Conservation (phyloP, 1,140 invertebrate species). For the Penaeus japonicus region DNA sequence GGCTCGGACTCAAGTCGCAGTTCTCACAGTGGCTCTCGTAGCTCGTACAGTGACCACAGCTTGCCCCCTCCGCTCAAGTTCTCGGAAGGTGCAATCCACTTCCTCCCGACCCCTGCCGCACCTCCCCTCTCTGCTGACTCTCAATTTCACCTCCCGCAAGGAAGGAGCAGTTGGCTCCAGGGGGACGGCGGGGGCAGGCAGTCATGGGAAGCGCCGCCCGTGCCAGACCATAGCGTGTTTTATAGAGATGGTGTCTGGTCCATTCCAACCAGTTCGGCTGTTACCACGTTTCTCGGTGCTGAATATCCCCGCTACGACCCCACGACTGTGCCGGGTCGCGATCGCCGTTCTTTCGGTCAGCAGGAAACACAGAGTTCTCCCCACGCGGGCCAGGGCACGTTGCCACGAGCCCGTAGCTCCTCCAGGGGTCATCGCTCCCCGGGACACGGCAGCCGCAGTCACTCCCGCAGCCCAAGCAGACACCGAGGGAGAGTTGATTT, state of each 20-base stretch:
- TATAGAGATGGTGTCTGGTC: constrained; percentile 48
- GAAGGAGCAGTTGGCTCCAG: constrained; percentile 2
- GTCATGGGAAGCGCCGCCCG: background rate
- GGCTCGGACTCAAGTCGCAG: constrained; percentile 45
- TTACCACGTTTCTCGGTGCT: constrained; percentile 43
- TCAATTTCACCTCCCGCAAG: background rate
- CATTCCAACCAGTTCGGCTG: constrained; percentile 30
- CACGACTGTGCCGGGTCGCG: constrained; percentile 41
- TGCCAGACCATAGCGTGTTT: background rate
- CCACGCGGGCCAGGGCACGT: constrained; percentile 7
- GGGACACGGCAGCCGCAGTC: constrained; percentile 2
- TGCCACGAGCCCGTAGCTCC: constrained; percentile 25
- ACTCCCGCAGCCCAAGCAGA: constrained; percentile 42
- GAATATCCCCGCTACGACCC: constrained; percentile 45
- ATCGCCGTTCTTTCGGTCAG: constrained; percentile 19
- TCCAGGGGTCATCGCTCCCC: constrained; percentile 27
- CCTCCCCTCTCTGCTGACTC: background rate
- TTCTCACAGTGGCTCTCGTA: constrained; percentile 37
- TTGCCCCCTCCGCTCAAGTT: constrained; percentile 39
- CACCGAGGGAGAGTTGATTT: constrained; percentile 20
- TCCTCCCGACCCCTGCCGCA: constrained; percentile 1
- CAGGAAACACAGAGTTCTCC: background rate
- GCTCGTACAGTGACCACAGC: constrained; percentile 43
- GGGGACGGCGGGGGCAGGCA: background rate
- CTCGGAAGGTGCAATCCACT: constrained; percentile 46